Base-by-base conservation (phyloP, 2,113 vertebrate genomes). In the Cyprinodon variegatus region DNA sequence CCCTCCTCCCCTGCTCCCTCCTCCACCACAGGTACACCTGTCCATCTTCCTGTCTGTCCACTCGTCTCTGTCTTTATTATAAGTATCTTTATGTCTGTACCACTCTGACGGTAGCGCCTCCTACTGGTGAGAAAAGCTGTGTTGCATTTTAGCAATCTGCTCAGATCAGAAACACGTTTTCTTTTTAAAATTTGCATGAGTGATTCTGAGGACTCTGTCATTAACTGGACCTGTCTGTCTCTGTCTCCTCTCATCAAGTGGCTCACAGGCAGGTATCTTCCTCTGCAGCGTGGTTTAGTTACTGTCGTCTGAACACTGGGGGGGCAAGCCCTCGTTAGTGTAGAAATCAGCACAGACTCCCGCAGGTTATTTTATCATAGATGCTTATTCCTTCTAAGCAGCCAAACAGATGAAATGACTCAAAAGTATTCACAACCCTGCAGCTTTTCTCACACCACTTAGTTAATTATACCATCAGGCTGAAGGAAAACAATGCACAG, bases 1-100 rank as follows among this genome's bases (percentile, higher is more conserved):
- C 98, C 98, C 0, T 99, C 98, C 8, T 99, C 97, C 20, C 98
- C 98, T 14, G 97, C 96, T 29, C 97, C 97, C 0, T 96, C 96
- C 4, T 94, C 95, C 38, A 95, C 94, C 76, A 90, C 96, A 96
- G 98, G 98, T 99, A 92, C 37, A 94, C 63, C 20, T 17, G 12
- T 45, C 45, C 17, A n/a, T 65, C 65, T 11, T 45, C 43, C 43
- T 63, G n/a, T 67, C 15, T 53, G 29, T 79, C 65, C 60, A 20
- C 38, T 4, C 2, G 0, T 61, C 2, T 65, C 10, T 78, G 60
- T 75, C 1, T 62, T 48, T 68, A 13, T 76, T 22, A 68, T 29
- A 29, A 29, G 7, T 53, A 2, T 45, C 43, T 10, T 29, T 29
- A 29, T 29, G 0, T 76, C 15, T 65, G 8, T 64, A 40, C 62